Base-by-base conservation (phyloP, 1,140 invertebrate genomes). In the Drosophila auraria region DNA sequence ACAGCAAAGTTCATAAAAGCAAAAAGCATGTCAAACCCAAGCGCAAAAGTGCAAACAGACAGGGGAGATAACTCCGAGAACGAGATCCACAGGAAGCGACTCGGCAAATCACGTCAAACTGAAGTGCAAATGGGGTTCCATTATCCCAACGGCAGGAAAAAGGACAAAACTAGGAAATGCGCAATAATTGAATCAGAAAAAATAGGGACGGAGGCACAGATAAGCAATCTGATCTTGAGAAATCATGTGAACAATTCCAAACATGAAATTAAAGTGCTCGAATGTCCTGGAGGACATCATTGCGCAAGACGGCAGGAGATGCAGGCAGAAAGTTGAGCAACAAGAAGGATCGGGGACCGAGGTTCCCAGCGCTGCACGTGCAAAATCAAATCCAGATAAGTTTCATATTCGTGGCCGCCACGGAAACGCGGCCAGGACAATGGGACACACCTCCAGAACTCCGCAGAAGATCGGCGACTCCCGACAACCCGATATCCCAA, bases 291-390 rank as follows among this genome's bases (percentile, higher is more conserved):
- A n/a, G 49, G 27, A 65, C 80, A 80, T 86, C 80, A 80, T 84
- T 82, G 69, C 87, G 87, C 74, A 90, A 89, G 78, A 54, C 71
- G 72, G 82, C 23, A 82, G 70, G 62, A 60, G 25, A 60, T 60
- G 76, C 74, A 64, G 80, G 70, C 83, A 87, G 69, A 91, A 92
- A 91, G 91, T 92, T 92, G 91, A 91, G 80, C 87, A 92, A 92
- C 91, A 72, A 74, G 76, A 47, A 54, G 27, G 61, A 45, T 38
- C 30, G 33, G 38, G 33, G 8, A 56, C 30, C 33, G 17, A 69
- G 70, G 71, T 92, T 92, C 91, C 91, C 91, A 91, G 80, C 44
- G 33, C 49, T 90, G 86, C 86, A 90, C 86, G 86, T 90, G 86
- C 86, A 90, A 82, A 83, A 69, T 47, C 65, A 54, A 53, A 68